Base-by-base conservation (phyloP, 1,140 invertebrate species). In the Leptinotarsa undecemlineata region DNA sequence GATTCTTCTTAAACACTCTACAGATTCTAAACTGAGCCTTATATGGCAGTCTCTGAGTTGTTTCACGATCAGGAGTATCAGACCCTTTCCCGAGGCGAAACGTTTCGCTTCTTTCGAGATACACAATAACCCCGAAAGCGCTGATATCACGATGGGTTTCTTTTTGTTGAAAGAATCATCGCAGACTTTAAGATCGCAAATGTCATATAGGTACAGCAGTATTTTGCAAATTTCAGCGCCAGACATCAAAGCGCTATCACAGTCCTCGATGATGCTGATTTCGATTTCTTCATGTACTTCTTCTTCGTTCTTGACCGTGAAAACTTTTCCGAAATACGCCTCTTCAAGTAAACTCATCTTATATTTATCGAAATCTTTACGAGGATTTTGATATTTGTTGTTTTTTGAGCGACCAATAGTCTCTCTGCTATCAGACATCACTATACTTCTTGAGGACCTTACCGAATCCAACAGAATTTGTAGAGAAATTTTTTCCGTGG, bases 1-100 rank as follows among this genome's bases (percentile, higher is more conserved):
- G 20, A 84, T 76, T 73, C 81, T 84, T 63, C 86, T 84, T 4
- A 86, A 82, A 74, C 81, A 82, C 57, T 87, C 86, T 23, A 86
- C 84, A 5, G 87, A 86, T 76, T 89, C 85, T 4, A 88, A 72
- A 80, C 86, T 88, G 3, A 90, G 75, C 74, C 85, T 85, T 4
- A 88, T 81, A 62, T 87, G 84, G 6, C 87, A 78, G 72, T 88
- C 86, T 74, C 86, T 85, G 6, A 89, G 72, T 68, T 86, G 82
- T 74, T 86, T 78, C 3, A 88, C 62, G 42, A 81, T 78, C 4
- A 81, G 84, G 48, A 82, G 79, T 11, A 86, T 71, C 47, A 89
- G 80, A 71, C 86, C 83, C 62, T 85, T 80, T 33, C 76, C 68
- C 1, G 87, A 74, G 0, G 87, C 88, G 47, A 75, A 81, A 73